Evolutionary conservation across 35 echinoderm and acorn worm genomes (phyloP), one percentile per base, ranked within the genome.

Genomic region (Apostichopus californicus): DNA sequence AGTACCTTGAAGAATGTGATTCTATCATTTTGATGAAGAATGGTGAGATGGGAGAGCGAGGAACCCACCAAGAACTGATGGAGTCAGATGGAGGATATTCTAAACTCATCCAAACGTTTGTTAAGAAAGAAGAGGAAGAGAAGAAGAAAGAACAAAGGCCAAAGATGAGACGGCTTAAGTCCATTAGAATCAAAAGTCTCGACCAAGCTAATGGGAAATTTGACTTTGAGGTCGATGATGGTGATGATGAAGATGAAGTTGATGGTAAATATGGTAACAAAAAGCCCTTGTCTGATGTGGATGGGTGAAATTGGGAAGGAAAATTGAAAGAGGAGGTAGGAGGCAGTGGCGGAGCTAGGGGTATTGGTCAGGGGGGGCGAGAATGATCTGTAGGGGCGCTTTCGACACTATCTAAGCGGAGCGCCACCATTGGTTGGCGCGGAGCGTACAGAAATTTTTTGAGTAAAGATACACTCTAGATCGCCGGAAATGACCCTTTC

Each of bases 1-100:
- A 97, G 96, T 97, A 95, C 57, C 87, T 97, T n/a, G 81, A 93
- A 73, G 75, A 97, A 11, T 97, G 96, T 78, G 92, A 97, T 81
- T 83, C 91, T 11, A 89, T 97, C 34, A 53, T 93, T 24, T 70
- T 95, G 59, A 91, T 97, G 91, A 92, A 92, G 79, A 66, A 82
- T 23, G 96, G 96, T 60, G 64, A 68, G 57, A 95, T 97, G 34
- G 63, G 24, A 10, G 96, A 92, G 54, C 14, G 95, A 46, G 96
- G 96, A n/a, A 75, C 93, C 2, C 96, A 97, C 78, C 61, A 91
- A 9, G 80, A 93, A 4, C 78, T 97, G 75, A 97, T 97, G 91
- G 14, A 83, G 21, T 80, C 9, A 59, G 78, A 92, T 54, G 55
- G 60, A 53, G 96, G 95, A 63, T 97, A 97, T 81, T 57, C 79